Evolutionary conservation across 1,140 invertebrate genomes (phyloP).

Genomic region (Dinoponera quadriceps): DNA sequence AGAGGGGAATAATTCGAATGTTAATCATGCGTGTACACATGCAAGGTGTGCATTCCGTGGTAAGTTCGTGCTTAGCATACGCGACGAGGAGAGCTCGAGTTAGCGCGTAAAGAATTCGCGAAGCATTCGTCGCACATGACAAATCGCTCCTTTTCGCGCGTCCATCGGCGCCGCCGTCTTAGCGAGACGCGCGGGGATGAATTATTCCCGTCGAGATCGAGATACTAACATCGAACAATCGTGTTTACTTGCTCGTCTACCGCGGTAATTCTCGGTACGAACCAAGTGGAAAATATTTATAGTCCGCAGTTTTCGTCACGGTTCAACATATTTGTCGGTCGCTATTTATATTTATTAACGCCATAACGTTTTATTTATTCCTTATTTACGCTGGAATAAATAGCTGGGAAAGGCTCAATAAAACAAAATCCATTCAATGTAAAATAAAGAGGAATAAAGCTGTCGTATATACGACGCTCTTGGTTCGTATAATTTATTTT

Average conservation of each 20-base stretch:
- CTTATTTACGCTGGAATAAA: neutral
- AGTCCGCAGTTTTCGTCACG: neutral
- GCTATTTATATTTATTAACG: neutral
- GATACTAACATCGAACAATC: conserved; percentile 10
- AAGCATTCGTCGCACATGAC: conserved; percentile 31
- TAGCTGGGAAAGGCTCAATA: neutral
- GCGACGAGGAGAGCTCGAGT: conserved; percentile 51
- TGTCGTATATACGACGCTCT: too few relatives aligned
- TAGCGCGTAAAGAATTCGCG: conserved; percentile 62
- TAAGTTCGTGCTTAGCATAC: conserved; percentile 62
- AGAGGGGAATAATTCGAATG: conserved; percentile 53
- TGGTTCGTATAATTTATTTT: too few relatives aligned
- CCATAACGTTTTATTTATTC: neutral
- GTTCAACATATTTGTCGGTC: neutral
- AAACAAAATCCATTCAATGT: neutral
- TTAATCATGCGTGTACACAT: conserved; percentile 61
- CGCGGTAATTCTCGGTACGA: conserved; percentile 31
- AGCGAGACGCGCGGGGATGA: conserved; percentile 28
- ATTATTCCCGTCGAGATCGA: conserved; percentile 39
- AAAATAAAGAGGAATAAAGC: neutral
- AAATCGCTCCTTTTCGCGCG: conserved; percentile 36
- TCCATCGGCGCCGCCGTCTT: neutral
- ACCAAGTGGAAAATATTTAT: conserved; percentile 14
- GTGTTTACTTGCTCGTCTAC: conserved; percentile 2
- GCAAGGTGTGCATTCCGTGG: conserved; percentile 55